A percentile compares a stretch with the other conserved stretches of the same genome.
These are phyloP conservation scores for Apamea epomidion DNA, from an alignment of 2,888 invertebrate genomes.

Conservation along the genomic window DNA sequence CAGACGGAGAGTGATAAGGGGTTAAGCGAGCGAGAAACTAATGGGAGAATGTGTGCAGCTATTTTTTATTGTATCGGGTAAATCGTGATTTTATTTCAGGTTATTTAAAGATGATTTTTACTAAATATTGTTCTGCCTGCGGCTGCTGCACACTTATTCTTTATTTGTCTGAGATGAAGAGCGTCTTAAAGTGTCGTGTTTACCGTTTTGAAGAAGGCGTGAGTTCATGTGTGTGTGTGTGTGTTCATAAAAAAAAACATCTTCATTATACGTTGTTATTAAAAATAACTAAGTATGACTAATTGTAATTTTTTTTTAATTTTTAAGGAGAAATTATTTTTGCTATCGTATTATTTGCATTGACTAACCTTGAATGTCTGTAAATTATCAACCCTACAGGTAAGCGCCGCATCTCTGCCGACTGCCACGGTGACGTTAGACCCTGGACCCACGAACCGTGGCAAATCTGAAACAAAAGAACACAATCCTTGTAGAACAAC, in stretches of 20 bases:
- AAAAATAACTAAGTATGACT: not conserved
- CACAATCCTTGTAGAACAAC: not conserved
- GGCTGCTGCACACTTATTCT: not conserved
- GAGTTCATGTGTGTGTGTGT: not conserved
- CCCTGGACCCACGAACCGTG: constrained; percentile 92
- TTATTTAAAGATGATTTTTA: constrained; percentile 9
- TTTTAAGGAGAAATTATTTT: not conserved
- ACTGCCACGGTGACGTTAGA: constrained; percentile 93
- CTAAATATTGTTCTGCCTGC: not conserved
- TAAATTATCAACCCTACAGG: constrained; percentile 93
- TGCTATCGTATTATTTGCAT: not conserved
- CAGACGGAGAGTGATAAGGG: constrained; percentile 54
- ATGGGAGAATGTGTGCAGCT: constrained; percentile 26
- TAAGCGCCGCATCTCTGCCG: constrained; percentile 92
- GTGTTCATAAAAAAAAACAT: not conserved
- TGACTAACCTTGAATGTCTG: constrained; percentile 92
- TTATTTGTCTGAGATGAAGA: not conserved
- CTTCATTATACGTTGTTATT: not conserved
- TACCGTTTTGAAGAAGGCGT: not conserved
- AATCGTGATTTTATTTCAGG: constrained; percentile 17
- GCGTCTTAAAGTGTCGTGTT: too few species aligned
- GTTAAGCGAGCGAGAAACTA: constrained; percentile 52
- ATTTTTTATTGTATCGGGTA: constrained; percentile 27
- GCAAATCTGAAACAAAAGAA: constrained; percentile 90
- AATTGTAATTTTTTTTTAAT: not conserved